Evolutionary conservation across 2,888 invertebrate species (phyloP).

Genomic region (Sisyra nigra): DNA sequence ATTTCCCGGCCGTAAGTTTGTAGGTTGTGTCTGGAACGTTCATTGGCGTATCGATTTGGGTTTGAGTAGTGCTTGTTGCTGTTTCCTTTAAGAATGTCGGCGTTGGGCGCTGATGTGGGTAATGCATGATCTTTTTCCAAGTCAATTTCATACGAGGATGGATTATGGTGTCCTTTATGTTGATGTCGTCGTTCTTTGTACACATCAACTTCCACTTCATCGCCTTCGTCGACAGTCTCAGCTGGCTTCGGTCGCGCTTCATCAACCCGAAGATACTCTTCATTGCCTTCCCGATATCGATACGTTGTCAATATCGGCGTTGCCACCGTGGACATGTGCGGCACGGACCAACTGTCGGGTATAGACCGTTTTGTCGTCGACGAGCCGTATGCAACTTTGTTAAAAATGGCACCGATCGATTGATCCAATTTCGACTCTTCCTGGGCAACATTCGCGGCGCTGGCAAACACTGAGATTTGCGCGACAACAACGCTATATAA

Average conservation of each 20-base stretch:
- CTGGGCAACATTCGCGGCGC: not conserved
- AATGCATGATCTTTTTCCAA: constrained; percentile 56
- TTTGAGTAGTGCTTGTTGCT: constrained; percentile 61
- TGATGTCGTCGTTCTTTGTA: constrained; percentile 19
- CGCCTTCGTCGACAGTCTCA: constrained; percentile 10
- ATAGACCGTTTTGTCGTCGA: constrained; percentile 51
- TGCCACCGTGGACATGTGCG: constrained; percentile 44
- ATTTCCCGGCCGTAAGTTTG: constrained; percentile 12
- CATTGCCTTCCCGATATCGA: constrained; percentile 27
- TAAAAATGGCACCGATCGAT: constrained; percentile 48
- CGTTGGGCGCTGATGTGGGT: constrained; percentile 59
- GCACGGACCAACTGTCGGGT: constrained; percentile 40
- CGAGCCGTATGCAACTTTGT: constrained; percentile 51
- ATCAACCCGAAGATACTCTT: constrained; percentile 27
- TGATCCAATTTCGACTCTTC: constrained; percentile 39
- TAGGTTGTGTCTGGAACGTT: constrained; percentile 24
- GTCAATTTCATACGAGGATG: constrained; percentile 43
- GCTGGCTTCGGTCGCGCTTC: constrained; percentile 18
- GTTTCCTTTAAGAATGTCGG: constrained; percentile 63
- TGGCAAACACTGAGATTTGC: not conserved
- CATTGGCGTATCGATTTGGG: constrained; percentile 40
- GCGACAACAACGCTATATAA: not conserved
- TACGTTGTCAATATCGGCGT: constrained; percentile 42
- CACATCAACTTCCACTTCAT: constrained; percentile 15
- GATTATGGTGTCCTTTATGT: constrained; percentile 22